Conservation (phyloP, 2,797 vertebrate species). For the Clarias pachynema region DNA sequence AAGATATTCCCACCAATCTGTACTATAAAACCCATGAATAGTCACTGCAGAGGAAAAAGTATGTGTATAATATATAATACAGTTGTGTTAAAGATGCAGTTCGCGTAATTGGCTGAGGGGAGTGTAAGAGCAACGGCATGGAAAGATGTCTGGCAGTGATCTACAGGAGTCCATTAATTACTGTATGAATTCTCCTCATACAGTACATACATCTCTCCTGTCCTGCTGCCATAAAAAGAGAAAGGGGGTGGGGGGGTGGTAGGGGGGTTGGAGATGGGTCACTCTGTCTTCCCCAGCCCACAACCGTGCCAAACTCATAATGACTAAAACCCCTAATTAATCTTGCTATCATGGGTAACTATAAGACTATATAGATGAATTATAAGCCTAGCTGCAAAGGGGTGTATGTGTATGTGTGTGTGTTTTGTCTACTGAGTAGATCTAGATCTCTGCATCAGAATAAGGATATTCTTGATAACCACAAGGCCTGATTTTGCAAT, state of each 20-base stretch:
- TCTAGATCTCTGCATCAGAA: not conserved
- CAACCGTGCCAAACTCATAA: constrained; percentile 78
- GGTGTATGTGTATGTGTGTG: constrained; percentile 38
- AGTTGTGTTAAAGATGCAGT: constrained; percentile 42
- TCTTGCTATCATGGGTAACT: constrained; percentile 78
- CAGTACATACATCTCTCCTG: constrained; percentile 68
- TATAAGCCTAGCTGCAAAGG: constrained; percentile 57
- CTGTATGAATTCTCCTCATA: constrained; percentile 77
- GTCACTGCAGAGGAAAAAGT: constrained; percentile 20
- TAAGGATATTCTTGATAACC: constrained; percentile 14
- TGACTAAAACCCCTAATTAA: constrained; percentile 79
- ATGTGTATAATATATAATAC: constrained; percentile 45
- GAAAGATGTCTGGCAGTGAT: constrained; percentile 76
- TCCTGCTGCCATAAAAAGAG: constrained; percentile 72
- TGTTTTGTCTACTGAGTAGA: not conserved
- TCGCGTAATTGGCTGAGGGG: constrained; percentile 55
- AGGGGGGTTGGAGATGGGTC: constrained; percentile 72
- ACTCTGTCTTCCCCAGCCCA: constrained; percentile 72
- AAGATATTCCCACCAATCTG: not conserved
- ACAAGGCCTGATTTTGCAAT: not conserved
- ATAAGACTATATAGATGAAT: constrained; percentile 71
- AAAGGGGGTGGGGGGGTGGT: constrained; percentile 4
- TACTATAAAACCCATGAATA: constrained; percentile 30
- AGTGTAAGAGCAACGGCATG: constrained; percentile 55
- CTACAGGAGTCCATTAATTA: constrained; percentile 81